Evolutionary conservation across 2,888 invertebrate species (phyloP).

Genomic region (Andrena praecox): DNA sequence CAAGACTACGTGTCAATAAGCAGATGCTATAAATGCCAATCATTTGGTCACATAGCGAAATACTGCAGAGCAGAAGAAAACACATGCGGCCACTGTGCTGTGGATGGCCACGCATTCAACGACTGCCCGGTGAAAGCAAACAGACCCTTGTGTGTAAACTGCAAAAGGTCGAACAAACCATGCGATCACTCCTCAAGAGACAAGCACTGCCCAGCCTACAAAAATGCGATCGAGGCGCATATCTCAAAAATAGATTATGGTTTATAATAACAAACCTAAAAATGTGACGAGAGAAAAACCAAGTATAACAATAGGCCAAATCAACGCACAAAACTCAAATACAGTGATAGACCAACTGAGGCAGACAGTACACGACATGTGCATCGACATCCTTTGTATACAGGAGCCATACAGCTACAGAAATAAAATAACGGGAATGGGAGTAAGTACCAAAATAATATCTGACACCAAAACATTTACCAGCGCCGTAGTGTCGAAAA

Average conservation of each 20-base stretch:
- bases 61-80: neutral
- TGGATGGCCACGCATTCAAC: neutral
- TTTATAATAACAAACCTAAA: neutral
- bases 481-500: neutral
- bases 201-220: neutral
- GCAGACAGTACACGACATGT: neutral
- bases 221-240: neutral
- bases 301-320: neutral
- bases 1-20: constrained; percentile 18
- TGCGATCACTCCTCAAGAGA: neutral
- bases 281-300: accelerated
- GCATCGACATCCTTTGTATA: neutral
- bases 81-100: constrained; percentile 13
- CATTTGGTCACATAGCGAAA: constrained; percentile 22
- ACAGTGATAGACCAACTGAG: neutral
- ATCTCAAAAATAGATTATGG: neutral
- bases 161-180: neutral
- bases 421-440: neutral
- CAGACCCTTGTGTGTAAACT: constrained; percentile 1
- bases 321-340: neutral
- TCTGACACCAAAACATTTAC: neutral
- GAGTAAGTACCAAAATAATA: neutral
- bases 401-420: neutral
- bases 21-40: constrained; percentile 26
- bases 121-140: neutral